Evolutionary conservation across 30 jellyfish, hydroid and myxozoan species (phyloP).

Genomic region (Aurelia coerulea): DNA sequence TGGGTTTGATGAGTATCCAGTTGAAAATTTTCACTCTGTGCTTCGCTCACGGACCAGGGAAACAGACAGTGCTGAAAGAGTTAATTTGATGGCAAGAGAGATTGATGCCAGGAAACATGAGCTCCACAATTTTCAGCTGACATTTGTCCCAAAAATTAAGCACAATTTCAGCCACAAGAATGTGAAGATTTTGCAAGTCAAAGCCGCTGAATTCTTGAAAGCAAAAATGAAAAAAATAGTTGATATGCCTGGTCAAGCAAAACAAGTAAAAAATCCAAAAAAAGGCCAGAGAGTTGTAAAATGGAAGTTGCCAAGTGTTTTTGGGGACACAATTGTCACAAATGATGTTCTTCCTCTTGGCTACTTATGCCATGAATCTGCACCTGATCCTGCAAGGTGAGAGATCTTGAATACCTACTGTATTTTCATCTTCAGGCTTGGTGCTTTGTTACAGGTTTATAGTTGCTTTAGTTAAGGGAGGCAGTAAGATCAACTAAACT

Average conservation of each 20-base stretch:
- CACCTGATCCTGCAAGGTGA: too few relatives aligned
- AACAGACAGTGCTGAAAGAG: constrained; percentile 1
- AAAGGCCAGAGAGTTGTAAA: not conserved
- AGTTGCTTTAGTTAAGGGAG: too few relatives aligned
- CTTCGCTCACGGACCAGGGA: constrained; percentile 17
- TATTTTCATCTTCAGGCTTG: too few relatives aligned
- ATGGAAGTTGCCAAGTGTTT: constrained; percentile 9
- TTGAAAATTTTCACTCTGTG: constrained; percentile 20
- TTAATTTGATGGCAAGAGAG: constrained; percentile 5
- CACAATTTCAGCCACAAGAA: constrained; percentile 9
- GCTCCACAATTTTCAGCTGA: constrained; percentile 8
- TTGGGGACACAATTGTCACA: constrained; percentile 3
- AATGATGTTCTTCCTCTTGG: constrained; percentile 25
- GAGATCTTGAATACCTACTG: too few relatives aligned
- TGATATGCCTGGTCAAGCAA: constrained; percentile 12
- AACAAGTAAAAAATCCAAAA: not conserved
- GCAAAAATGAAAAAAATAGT: not conserved
- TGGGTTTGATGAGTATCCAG: constrained; percentile 21
- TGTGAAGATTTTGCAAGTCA: not conserved
- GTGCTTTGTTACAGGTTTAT: too few relatives aligned
- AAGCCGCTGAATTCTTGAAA: constrained; percentile 12
- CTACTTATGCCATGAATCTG: too few relatives aligned
- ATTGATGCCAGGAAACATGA: not conserved
- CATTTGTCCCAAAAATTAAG: not conserved
- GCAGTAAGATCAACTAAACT: too few relatives aligned